A percentile compares a stretch with the other conserved stretches of the same genome.
Conservation (phyloP, 1,140 invertebrate genomes). For the Drosophila jambulina region DNA sequence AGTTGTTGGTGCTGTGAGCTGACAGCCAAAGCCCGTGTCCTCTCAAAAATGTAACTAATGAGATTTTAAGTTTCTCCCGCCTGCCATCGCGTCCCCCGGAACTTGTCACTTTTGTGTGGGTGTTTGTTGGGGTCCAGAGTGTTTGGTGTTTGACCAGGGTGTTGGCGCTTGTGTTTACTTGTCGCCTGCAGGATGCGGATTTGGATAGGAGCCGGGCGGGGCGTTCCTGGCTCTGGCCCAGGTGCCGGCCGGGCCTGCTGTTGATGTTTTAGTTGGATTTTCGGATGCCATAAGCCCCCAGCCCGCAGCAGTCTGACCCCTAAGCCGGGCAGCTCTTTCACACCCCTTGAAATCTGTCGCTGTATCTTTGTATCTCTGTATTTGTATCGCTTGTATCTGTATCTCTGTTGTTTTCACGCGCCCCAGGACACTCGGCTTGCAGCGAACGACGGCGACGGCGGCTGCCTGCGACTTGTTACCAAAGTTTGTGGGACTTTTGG, state of each 20-base stretch:
- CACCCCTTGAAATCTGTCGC: constrained; percentile 18
- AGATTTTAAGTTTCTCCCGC: constrained; percentile 50
- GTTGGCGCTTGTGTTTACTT: constrained; percentile 54
- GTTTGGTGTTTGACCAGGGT: constrained; percentile 24
- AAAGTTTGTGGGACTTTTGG: constrained; percentile 60
- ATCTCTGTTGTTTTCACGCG: constrained; percentile 30
- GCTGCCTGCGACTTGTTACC: constrained; percentile 50
- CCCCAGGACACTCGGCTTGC: constrained; percentile 27
- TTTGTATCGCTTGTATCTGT: constrained; percentile 17
- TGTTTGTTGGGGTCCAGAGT: constrained; percentile 11
- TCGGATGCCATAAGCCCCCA: constrained; percentile 8
- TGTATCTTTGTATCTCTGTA: constrained; percentile 22
- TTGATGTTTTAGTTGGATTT: constrained; percentile 31
- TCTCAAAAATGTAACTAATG: constrained; percentile 56
- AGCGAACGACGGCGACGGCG: constrained; percentile 1
- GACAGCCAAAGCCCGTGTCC: constrained; percentile 41
- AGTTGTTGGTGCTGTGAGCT: constrained; percentile 11
- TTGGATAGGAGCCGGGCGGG: constrained; percentile 13
- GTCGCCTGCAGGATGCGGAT: constrained; percentile 49
- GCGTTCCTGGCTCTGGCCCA: constrained; percentile 22
- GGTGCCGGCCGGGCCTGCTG: constrained; percentile 18
- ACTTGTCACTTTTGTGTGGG: constrained; percentile 17
- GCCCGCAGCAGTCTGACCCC: constrained; percentile 46
- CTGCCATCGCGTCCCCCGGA: not conserved
- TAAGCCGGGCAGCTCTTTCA: constrained; percentile 23